A percentile compares a stretch with the other conserved stretches of the same genome.
These are phyloP conservation scores for Thermophis baileyi DNA, from an alignment of 2,113 vertebrate genomes.

Conservation along the genomic window DNA sequence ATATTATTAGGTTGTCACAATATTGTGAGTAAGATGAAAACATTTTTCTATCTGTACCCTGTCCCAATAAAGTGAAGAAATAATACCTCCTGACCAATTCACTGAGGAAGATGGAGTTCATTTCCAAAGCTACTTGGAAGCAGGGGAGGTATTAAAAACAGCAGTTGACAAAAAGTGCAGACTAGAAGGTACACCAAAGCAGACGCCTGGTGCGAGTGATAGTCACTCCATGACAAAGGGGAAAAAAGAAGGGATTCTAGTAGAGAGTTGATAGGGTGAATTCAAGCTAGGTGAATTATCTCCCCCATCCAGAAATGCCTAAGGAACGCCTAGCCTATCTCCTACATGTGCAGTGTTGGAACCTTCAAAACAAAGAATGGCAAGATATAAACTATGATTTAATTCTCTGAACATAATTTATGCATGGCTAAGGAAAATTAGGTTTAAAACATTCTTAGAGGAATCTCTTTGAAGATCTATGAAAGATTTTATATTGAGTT, in stretches of 20 bases:
- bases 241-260: background rate
- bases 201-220: constrained; percentile 56
- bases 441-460: background rate
- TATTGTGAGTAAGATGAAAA: background rate
- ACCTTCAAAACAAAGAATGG: background rate
- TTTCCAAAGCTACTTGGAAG: constrained; percentile 38
- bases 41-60: no score
- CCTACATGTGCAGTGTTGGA: background rate
- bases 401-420: background rate
- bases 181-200: constrained; percentile 42
- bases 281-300: background rate
- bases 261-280: background rate
- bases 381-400: background rate
- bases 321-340: background rate
- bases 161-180: background rate
- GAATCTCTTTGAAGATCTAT: background rate
- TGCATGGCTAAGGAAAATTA: background rate
- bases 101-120: background rate
- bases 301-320: background rate
- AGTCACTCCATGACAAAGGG: constrained; percentile 59
- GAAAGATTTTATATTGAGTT: background rate
- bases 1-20: background rate
- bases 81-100: background rate
- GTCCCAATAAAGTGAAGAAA: background rate
- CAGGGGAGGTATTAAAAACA: constrained; percentile 5